Percentiles rank a stretch among this genome's conserved stretches.
Conservation (phyloP, 2,888 invertebrate species). For the Cordilura impudica region DNA sequence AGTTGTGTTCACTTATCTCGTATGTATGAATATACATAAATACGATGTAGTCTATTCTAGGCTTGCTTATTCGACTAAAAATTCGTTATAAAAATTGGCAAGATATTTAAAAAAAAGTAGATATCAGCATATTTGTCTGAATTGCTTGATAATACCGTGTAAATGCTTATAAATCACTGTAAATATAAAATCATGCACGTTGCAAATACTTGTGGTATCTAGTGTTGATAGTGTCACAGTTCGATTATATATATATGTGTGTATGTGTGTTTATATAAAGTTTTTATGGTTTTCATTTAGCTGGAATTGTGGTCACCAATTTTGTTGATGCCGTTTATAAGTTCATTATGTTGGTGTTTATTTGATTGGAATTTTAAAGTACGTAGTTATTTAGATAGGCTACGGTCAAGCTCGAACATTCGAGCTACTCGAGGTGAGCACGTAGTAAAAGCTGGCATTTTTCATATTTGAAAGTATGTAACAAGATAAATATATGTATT, state of each 20-base stretch:
- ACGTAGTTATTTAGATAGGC: no score
- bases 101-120: slow-evolving; percentile 9
- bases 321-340: no score
- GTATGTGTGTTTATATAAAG: neutral
- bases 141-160: slow-evolving; percentile 53
- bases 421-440: no score
- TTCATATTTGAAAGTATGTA: no score
- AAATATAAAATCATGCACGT: neutral
- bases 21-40: no score
- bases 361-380: no score
- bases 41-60: slow-evolving; percentile 24
- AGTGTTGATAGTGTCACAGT: slow-evolving; percentile 55
- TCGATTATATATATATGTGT: slow-evolving; percentile 41
- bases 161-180: slow-evolving; percentile 57
- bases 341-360: no score
- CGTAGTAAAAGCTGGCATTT: no score
- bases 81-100: neutral
- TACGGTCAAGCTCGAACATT: no score
- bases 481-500: no score
- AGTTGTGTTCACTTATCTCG: slow-evolving; percentile 21
- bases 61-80: neutral
- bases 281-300: slow-evolving; percentile 24
- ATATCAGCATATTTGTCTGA: slow-evolving; percentile 46
- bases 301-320: slow-evolving; percentile 24
- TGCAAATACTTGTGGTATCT: slow-evolving; percentile 11